These are phyloP conservation scores for Pomacea maculata DNA, from an alignment of 1,140 invertebrate species.

Conservation along the genomic window DNA sequence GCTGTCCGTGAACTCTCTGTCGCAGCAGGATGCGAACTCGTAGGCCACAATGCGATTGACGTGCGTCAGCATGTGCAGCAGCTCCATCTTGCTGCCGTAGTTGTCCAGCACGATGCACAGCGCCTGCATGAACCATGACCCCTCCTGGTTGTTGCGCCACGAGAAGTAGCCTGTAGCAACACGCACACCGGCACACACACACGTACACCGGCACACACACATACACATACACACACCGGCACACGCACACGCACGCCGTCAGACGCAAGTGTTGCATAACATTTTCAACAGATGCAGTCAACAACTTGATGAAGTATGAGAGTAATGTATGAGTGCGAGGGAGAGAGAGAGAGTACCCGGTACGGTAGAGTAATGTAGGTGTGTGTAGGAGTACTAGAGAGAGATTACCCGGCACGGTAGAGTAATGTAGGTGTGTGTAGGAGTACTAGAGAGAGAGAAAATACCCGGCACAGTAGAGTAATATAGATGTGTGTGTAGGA, in stretches of 20 bases:
- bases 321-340: background rate
- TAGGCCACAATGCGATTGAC: slow-evolving; percentile 87
- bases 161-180: slow-evolving; percentile 77
- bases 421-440: slow-evolving; percentile 74
- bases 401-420: slow-evolving; percentile 85
- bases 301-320: no score
- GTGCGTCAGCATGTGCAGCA: slow-evolving; percentile 88
- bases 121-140: slow-evolving; percentile 95
- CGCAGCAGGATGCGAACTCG: slow-evolving; percentile 91
- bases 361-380: slow-evolving; percentile 88
- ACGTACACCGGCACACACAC: background rate
- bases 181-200: background rate
- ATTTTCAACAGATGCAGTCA: no score
- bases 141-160: slow-evolving; percentile 89
- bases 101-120: slow-evolving; percentile 83
- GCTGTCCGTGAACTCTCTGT: slow-evolving; percentile 81
- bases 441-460: background rate
- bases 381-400: background rate
- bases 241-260: no score
- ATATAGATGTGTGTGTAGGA: slow-evolving; percentile 67
- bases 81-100: slow-evolving; percentile 74
- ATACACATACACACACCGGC: slow-evolving; percentile 3
- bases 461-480: slow-evolving; percentile 95
- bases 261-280: no score
- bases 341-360: slow-evolving; percentile 72